phyloP scores from a whole-genome alignment of 1,140 invertebrate species.

The Aphidius gifuensis region DNA sequence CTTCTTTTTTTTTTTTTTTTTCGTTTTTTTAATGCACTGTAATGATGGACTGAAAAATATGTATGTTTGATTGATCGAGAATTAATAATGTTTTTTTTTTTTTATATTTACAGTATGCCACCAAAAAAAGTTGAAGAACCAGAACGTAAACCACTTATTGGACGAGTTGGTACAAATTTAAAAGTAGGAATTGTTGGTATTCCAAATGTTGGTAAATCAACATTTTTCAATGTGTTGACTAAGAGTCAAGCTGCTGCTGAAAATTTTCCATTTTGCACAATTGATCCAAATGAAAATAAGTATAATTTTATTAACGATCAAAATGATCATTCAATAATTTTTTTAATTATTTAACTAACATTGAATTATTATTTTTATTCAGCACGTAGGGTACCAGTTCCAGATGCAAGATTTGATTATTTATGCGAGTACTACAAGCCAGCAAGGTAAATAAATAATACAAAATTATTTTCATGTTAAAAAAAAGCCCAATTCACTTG shows the following conservation, averaged over 20 bases:
- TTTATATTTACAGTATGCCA: constrained; percentile 65
- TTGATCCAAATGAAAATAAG: constrained; percentile 99
- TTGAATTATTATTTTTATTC: constrained; percentile 46
- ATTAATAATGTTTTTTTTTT: background rate
- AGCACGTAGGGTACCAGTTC: constrained; percentile 95
- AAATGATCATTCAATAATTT: constrained; percentile 12
- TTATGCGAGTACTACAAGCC: constrained; percentile 94
- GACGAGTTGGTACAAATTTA: constrained; percentile 95
- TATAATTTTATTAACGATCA: constrained; percentile 53
- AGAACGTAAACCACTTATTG: constrained; percentile 88
- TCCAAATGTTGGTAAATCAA: constrained; percentile 97
- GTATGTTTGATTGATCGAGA: background rate
- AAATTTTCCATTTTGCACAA: constrained; percentile 99
- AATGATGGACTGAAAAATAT: background rate
- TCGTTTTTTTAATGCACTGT: too few relatives aligned
- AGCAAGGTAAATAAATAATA: constrained; percentile 64
- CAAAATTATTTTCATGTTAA: constrained; percentile 22
- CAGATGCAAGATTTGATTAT: constrained; percentile 91
- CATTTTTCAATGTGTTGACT: constrained; percentile 99
- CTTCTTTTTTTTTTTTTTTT: too few relatives aligned
- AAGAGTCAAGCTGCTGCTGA: constrained; percentile 94
- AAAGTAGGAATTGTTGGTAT: constrained; percentile 95
- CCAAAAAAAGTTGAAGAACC: constrained; percentile 92
- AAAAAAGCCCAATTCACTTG: constrained; percentile 31
- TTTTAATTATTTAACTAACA: constrained; percentile 7